Evolutionary conservation across 2,113 vertebrate species (phyloP).

Genomic region (Gasterosteus nipponicus): DNA sequence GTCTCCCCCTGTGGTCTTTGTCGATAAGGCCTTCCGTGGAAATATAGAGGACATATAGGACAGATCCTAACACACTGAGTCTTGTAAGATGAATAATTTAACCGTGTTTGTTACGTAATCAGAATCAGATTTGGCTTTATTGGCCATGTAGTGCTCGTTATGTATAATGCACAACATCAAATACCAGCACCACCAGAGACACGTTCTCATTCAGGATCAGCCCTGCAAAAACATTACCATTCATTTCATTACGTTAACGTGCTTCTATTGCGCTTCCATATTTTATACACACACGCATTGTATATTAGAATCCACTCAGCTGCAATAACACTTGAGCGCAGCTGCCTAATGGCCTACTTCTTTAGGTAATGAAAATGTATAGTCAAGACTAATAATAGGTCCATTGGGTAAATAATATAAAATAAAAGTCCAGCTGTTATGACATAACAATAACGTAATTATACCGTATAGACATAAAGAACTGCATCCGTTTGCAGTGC

Average conservation of each 20-base stretch:
- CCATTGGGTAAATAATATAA: constrained; percentile 10
- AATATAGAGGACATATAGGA: neutral
- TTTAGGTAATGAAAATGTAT: constrained; percentile 14
- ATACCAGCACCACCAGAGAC: neutral
- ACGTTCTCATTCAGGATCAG: constrained; percentile 2
- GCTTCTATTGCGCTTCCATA: neutral
- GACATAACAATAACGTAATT: constrained; percentile 14
- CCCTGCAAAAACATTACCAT: neutral
- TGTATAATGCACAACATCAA: neutral
- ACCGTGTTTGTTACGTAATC: constrained; percentile 14
- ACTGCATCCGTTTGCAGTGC: constrained; percentile 18
- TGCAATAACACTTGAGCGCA: neutral
- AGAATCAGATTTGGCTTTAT: no score
- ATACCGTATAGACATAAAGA: constrained; percentile 27
- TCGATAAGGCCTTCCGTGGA: neutral
- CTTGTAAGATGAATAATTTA: constrained; percentile 27
- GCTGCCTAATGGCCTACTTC: neutral
- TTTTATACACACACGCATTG: neutral
- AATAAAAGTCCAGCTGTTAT: neutral
- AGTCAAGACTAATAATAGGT: constrained; percentile 10
- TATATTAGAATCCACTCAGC: constrained; percentile 9
- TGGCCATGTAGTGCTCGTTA: neutral
- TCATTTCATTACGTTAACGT: constrained; percentile 18
- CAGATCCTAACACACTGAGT: neutral
- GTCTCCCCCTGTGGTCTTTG: constrained; percentile 32